Conservation (phyloP, 2,888 invertebrate species). For the Tetramorium bicarinatum region DNA sequence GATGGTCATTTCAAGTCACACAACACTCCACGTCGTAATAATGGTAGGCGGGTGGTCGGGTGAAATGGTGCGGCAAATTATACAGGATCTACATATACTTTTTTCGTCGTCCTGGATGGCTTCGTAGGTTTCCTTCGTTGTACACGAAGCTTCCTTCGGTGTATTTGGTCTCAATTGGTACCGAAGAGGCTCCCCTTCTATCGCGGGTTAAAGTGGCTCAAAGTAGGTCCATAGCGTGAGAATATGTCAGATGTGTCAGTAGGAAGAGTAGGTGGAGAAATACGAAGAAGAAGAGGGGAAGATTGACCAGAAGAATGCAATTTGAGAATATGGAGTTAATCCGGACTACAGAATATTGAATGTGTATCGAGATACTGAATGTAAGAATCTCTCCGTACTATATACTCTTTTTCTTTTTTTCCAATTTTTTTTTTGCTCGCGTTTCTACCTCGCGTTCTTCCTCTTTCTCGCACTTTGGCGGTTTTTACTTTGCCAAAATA, state of each 20-base stretch:
- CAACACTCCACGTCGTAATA: conserved; percentile 47
- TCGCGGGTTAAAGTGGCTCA: conserved; percentile 76
- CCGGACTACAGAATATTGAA: neutral
- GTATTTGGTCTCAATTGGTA: conserved; percentile 56
- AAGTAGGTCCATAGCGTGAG: conserved; percentile 81
- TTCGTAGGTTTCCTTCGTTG: neutral
- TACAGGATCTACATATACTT: conserved; percentile 56
- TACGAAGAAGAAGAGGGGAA: conserved; percentile 65
- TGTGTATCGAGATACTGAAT: neutral
- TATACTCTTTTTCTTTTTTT: conserved; percentile 18
- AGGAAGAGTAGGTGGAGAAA: neutral
- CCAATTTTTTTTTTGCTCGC: conserved; percentile 12
- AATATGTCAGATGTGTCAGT: conserved; percentile 14
- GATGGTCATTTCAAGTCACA: conserved; percentile 32
- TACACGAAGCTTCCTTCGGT: conserved; percentile 66
- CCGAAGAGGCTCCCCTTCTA: conserved; percentile 57
- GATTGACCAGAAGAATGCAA: conserved; percentile 23
- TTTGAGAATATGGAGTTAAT: conserved; percentile 14
- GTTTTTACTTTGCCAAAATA: conserved; percentile 75
- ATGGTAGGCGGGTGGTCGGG: conserved; percentile 56
- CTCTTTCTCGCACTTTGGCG: neutral
- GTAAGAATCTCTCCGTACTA: neutral
- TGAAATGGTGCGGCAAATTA: conserved; percentile 73
- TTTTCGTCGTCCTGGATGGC: conserved; percentile 45
- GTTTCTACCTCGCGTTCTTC: neutral